Evolutionary conservation across 92 coral and sea anemone species (phyloP).

Genomic region (Porites divaricata): DNA sequence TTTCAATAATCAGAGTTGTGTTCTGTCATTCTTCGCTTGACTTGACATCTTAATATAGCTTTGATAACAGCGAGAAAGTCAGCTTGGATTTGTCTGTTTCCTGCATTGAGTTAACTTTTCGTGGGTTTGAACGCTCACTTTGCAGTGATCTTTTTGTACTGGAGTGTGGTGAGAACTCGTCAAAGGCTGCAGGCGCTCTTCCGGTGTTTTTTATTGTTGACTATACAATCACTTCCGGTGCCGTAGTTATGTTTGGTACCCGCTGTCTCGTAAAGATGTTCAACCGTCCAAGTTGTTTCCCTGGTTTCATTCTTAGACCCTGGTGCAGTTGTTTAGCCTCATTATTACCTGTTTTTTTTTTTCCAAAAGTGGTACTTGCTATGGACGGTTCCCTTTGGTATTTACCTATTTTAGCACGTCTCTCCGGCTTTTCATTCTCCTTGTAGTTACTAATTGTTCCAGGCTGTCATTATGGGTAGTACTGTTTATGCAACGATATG

Average conservation of each 20-base stretch:
- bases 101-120: not conserved
- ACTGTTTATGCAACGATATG: too few relatives aligned
- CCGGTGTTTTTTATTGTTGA: not conserved
- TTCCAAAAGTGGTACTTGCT: not conserved
- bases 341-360: too few relatives aligned
- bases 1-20: not conserved
- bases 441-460: too few relatives aligned
- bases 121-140: not conserved
- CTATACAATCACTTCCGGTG: constrained; percentile 28
- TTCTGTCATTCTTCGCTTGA: constrained; percentile 1
- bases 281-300: not conserved
- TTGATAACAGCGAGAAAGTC: not conserved
- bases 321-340: constrained; percentile 4
- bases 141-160: not conserved
- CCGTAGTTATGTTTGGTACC: constrained; percentile 39
- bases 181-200: not conserved
- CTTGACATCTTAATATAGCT: not conserved
- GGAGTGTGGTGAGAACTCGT: not conserved
- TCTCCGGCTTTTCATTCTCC: too few relatives aligned
- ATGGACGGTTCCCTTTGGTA: not conserved
- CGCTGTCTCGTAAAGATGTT: constrained; percentile 9
- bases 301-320: not conserved
- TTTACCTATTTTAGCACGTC: too few relatives aligned
- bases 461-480: too few relatives aligned
- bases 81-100: not conserved